Evolutionary conservation across 30 jellyfish, hydroid and myxozoan species (phyloP).

Genomic region (Phacellophora camtschatica): DNA sequence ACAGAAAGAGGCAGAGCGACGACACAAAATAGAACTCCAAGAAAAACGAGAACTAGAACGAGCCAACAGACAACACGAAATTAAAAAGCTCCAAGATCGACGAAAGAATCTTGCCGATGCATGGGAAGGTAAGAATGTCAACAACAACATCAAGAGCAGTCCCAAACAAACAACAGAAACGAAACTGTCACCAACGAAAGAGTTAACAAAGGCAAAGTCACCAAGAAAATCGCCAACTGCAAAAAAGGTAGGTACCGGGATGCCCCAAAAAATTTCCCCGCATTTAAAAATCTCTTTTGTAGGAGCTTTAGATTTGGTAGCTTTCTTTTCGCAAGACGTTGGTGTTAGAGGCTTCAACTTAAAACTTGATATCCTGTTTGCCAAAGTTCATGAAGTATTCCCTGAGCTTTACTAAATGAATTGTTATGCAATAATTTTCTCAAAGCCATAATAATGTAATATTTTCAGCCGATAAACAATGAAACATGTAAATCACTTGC

Average conservation of each 20-base stretch:
- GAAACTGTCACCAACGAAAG: slow-evolving; percentile 10
- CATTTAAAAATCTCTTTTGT: not conserved
- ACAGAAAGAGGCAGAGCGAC: slow-evolving; percentile 22
- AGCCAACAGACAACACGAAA: slow-evolving; percentile 14
- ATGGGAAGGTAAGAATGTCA: slow-evolving; percentile 27
- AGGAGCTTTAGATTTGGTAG: not conserved
- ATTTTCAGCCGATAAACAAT: not conserved
- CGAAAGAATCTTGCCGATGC: slow-evolving; percentile 50
- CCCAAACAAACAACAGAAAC: not conserved
- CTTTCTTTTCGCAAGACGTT: not conserved
- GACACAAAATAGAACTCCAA: slow-evolving; percentile 12
- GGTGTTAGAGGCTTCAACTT: not conserved
- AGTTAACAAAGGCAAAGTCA: slow-evolving; percentile 13
- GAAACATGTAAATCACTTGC: too few relatives aligned
- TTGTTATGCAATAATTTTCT: too few relatives aligned
- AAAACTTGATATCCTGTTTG: not conserved
- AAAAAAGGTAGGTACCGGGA: slow-evolving; percentile 1
- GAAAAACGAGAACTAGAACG: slow-evolving; percentile 20
- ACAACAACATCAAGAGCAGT: slow-evolving; percentile 5
- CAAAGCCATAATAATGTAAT: too few relatives aligned
- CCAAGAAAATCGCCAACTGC: slow-evolving; percentile 45
- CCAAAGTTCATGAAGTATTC: not conserved
- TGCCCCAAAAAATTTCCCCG: not conserved
- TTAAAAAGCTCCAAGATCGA: slow-evolving; percentile 16
- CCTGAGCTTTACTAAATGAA: too few relatives aligned